Conservation (phyloP, 2,888 invertebrate species). For the Deroplatys truncata region DNA sequence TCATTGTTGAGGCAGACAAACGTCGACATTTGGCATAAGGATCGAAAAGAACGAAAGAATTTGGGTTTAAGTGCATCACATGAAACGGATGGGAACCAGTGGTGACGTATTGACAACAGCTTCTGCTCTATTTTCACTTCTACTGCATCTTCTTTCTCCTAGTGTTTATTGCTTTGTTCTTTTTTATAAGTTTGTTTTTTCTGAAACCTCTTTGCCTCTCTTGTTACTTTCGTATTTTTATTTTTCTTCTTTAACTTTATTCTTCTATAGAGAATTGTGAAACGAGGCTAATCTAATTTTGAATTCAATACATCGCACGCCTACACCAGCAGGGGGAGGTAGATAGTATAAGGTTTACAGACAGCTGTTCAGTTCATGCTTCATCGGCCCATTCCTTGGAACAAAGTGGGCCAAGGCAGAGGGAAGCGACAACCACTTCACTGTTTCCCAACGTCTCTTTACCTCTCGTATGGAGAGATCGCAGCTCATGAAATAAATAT, state of each 20-base stretch:
- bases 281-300: not conserved
- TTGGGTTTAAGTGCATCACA: no score
- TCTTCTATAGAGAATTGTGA: not conserved
- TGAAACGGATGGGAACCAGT: no score
- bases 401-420: not conserved
- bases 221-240: not conserved
- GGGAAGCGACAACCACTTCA: not conserved
- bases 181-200: not conserved
- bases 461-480: not conserved
- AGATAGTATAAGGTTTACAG: not conserved
- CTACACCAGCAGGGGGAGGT: not conserved
- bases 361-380: not conserved
- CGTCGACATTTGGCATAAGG: no score
- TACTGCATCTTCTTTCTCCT: not conserved
- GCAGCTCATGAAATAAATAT: not conserved
- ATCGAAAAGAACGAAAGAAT: no score
- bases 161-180: not conserved
- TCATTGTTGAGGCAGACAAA: no score
- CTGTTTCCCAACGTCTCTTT: not conserved
- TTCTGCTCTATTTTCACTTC: no score
- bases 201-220: not conserved
- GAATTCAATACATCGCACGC: not conserved
- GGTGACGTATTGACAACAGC: no score
- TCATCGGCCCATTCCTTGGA: not conserved
- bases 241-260: not conserved